Base-by-base conservation (phyloP, 2,797 vertebrate genomes). In the Diplodus sargus region DNA sequence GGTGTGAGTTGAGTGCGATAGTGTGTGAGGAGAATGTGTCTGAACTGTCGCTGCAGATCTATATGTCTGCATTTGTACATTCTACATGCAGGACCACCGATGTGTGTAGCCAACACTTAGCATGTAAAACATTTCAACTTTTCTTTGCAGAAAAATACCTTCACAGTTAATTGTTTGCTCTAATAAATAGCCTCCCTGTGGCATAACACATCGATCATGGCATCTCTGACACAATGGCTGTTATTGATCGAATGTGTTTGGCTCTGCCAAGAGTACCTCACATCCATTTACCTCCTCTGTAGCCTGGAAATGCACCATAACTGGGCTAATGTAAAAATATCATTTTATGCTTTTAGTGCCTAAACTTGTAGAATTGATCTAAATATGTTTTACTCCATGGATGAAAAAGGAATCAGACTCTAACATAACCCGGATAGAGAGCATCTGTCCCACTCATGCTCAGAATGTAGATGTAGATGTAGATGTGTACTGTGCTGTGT, bases 211-310 rank as follows among this genome's bases (percentile, higher is more conserved):
- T 86, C 39, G 66, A 91, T 86, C 68, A 80, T 71, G 25, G 58
- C 60, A 58, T 76, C 73, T 77, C 56, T 83, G 84, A 90, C 82
- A 90, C 78, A 83, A 78, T 85, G 66, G 69, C 82, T 64, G 48
- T 53, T 87, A 87, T 82, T 88, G 84, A 89, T 85, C 81, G 25
- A 81, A 83, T 84, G 76, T 43, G 69, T 88, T 78, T 63, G 52
- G 23, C 17, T 85, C 34, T 43, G 59, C 83, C 69, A 74, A 80
- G 52, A 78, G 54, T 64, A 48, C 10, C 62, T 81, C 58, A 56
- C 56, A 81, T 87, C 11, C 62, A 60, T 82, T 87, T 74, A 45
- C 48, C 73, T 83, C 53, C 1, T 62, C 71, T 70, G 43, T 42
- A 53, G 47, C 61, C 43, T 18, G 11, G 42, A 56, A 62, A 81